These are phyloP conservation scores for Nerophis lumbriciformis DNA, from an alignment of 2,113 vertebrate species.

Conservation along the genomic window DNA sequence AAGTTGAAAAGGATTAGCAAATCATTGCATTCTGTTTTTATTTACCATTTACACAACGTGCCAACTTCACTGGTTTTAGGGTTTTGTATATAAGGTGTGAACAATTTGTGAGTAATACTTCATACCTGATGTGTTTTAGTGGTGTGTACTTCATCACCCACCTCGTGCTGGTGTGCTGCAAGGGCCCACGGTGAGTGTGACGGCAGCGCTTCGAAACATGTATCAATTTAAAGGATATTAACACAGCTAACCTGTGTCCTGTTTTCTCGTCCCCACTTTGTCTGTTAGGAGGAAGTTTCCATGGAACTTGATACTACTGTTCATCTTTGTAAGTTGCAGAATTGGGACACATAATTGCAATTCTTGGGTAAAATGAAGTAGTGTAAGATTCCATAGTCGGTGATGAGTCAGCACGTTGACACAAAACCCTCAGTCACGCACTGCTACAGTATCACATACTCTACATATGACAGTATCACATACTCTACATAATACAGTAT, in stretches of 20 bases:
- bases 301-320: conserved; percentile 89
- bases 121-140: conserved; percentile 58
- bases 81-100: neutral
- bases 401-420: conserved; percentile 18
- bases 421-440: neutral
- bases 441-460: neutral
- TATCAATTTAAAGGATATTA: neutral
- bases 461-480: neutral
- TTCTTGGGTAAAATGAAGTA: conserved; percentile 6
- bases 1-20: too few relatives aligned
- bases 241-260: neutral
- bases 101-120: neutral
- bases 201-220: neutral
- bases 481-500: too few relatives aligned
- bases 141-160: conserved; percentile 84
- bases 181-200: conserved; percentile 87
- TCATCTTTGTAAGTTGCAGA: conserved; percentile 81
- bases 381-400: neutral
- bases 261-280: neutral
- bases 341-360: neutral
- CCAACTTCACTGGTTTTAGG: too few relatives aligned
- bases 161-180: conserved; percentile 84
- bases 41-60: too few relatives aligned
- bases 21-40: too few relatives aligned
- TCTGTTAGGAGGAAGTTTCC: conserved; percentile 85